These are phyloP conservation scores for Campylomormyrus tamandua DNA, from an alignment of 2,113 vertebrate genomes.

Conservation along the genomic window DNA sequence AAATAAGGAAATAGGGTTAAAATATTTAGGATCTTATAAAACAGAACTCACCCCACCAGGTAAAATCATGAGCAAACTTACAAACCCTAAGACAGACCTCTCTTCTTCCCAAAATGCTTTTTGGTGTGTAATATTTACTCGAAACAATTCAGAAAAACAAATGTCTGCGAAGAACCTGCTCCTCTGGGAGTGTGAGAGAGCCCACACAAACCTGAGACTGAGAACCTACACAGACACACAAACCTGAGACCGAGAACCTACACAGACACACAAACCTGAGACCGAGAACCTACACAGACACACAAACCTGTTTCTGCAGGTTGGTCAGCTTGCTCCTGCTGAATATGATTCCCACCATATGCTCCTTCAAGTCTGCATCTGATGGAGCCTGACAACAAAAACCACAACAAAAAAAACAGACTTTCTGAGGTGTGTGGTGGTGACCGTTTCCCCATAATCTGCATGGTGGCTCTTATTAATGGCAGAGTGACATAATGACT, in stretches of 20 bases:
- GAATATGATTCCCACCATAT: constrained; percentile 99
- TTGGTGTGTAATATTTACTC: neutral
- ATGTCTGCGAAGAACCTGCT: neutral
- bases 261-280: neutral
- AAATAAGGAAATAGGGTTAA: neutral
- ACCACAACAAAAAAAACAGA: neutral
- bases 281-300: no score
- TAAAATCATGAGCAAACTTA: neutral
- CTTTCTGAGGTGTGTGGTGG: neutral
- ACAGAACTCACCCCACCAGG: neutral
- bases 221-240: no score
- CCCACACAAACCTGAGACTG: neutral
- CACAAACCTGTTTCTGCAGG: constrained; percentile 88
- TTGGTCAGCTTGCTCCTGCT: constrained; percentile 98
- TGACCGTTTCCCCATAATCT: neutral
- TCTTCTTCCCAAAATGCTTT: neutral
- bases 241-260: constrained; percentile 48
- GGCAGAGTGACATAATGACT: neutral
- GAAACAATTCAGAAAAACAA: neutral
- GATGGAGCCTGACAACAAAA: constrained; percentile 73
- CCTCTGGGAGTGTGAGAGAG: neutral
- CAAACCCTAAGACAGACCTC: neutral
- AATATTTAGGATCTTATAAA: neutral
- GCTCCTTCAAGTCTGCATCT: constrained; percentile 95
- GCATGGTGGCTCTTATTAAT: neutral